Conservation (phyloP, 2,113 vertebrate genomes). For the Grantiella picta region DNA sequence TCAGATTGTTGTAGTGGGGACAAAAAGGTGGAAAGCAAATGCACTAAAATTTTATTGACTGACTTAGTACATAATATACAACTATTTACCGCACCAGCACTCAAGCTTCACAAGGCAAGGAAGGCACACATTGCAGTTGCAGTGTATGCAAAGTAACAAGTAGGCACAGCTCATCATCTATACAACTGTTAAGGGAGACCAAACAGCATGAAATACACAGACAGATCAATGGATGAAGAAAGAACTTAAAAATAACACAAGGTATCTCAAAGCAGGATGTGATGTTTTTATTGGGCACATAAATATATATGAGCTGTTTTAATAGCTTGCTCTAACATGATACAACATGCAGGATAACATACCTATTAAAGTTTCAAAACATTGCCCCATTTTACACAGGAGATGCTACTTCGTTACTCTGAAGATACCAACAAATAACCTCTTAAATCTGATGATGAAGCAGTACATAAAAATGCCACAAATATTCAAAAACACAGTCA, state of each 20-base stretch:
- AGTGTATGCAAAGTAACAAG: not conserved
- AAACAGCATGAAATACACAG: not conserved
- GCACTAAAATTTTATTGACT: not conserved
- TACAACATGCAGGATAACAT: not conserved
- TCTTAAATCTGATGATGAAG: not conserved
- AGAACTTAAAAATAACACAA: not conserved
- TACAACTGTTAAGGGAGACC: not conserved
- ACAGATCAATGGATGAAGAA: not conserved
- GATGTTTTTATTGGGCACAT: not conserved
- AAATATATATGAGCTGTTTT: not conserved
- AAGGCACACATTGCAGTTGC: rapidly evolving
- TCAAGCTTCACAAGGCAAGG: not conserved
- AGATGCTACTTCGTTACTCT: not conserved
- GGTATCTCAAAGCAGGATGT: not conserved
- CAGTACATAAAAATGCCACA: not conserved
- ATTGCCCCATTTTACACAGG: not conserved
- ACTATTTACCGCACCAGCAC: not conserved
- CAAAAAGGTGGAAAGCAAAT: not conserved
- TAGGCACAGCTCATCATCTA: not conserved
- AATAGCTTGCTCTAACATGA: not conserved
- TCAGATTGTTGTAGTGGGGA: not conserved
- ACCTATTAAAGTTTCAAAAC: not conserved
- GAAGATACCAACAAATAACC: not conserved
- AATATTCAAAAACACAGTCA: not conserved
- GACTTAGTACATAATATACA: not conserved